Percentiles rank a stretch among this genome's conserved stretches.
Evolutionary conservation across 2,113 vertebrate genomes (phyloP).

Genomic region (Petroica traversi): DNA sequence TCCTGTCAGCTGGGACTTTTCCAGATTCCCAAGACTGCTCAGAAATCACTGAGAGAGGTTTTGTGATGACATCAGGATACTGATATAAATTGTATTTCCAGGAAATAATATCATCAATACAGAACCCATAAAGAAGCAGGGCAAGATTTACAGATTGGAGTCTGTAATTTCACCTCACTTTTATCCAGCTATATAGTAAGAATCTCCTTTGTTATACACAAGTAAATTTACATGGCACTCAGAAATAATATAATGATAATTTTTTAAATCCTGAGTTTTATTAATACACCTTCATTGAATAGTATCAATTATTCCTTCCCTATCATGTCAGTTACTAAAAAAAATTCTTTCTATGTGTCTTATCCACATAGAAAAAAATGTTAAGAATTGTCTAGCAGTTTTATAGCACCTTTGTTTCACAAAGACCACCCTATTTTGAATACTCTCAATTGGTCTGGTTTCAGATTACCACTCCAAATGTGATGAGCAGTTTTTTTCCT

Average conservation of each 20-base stretch:
- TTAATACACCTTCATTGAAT: not conserved
- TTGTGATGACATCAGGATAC: not conserved
- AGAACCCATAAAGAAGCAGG: not conserved
- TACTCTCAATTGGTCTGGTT: not conserved
- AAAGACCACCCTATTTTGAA: not conserved
- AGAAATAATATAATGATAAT: not conserved
- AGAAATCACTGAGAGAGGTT: not conserved
- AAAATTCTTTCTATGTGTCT: not conserved
- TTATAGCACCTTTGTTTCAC: not conserved
- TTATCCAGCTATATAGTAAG: not conserved
- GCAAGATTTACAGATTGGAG: not conserved
- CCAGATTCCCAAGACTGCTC: not conserved
- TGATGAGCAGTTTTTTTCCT: not conserved
- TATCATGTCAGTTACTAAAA: not conserved
- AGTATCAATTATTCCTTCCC: not conserved
- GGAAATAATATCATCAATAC: not conserved
- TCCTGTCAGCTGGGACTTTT: not conserved
- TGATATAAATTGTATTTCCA: not conserved
- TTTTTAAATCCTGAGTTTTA: not conserved
- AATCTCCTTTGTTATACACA: not conserved
- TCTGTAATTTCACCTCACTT: not conserved
- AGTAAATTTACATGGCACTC: not conserved
- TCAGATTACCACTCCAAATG: not conserved
- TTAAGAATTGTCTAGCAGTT: not conserved
- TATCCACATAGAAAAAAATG: not conserved